Evolutionary conservation across 2,888 invertebrate species (phyloP), one percentile per base, ranked within the genome.

Genomic region (Acleris cristana): DNA sequence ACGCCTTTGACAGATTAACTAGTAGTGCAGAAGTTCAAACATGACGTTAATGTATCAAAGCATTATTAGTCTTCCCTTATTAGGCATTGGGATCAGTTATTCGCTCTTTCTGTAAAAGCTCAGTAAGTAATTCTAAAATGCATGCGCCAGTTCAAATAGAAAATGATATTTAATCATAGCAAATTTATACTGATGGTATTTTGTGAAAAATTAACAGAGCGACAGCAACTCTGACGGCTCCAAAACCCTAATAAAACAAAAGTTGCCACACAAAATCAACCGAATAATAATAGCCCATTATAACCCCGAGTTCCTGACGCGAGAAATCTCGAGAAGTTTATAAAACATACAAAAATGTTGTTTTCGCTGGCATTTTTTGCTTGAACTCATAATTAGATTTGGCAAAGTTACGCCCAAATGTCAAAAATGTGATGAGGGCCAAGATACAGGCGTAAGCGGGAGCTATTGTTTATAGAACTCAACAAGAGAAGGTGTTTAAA

Each of bases 311-410:
- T 67, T 86, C 85, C 84, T 83, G 85, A 83, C 84, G 80, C 54
- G 65, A 63, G 69, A 74, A 72, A 75, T 74, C 76, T 76, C 73
- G 72, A 71, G 76, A 70, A 76, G 74, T 76, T 74, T 71, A 83
- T 78, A 85, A 85, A 86, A 84, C 80, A 83, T 83, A 88, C 82
- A 85, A 87, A 86, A 87, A 85, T 82, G 74, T 76, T 77, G 73
- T 72, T 78, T 82, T 79, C 76, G 78, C 76, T 74, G 70, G 73
- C 76, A 79, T 75, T 84, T 88, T 90, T 86, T 88, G 81, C 82
- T 74, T 76, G 77, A 78, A 82, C 77, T 85, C 85, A 83, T 92
- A 92, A 92, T 92, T 92, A 90, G 92, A 92, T 92, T 92, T 92
- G 88, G 90, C 89, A 84, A 84, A 80, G 85, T 79, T 73, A 85